Evolutionary conservation across 1,140 invertebrate genomes (phyloP), one percentile per base, ranked within the genome.

Genomic region (Drosophila athabasca): DNA sequence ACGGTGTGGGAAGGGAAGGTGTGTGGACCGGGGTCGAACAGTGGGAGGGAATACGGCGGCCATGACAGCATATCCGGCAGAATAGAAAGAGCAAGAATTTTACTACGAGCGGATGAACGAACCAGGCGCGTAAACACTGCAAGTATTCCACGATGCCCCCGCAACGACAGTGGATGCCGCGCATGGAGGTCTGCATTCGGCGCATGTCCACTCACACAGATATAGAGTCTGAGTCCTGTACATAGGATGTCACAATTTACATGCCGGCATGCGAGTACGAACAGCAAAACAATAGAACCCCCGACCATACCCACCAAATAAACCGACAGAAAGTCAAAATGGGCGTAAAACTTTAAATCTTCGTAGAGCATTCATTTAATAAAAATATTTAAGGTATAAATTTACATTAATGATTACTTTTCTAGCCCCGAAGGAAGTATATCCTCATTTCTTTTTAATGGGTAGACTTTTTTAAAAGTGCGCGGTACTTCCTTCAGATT

Each of bases 21-120:
- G 29, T 9, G 2, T 48, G 15, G 29, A 1, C 29, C 15, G 9
- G 26, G 55, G 24, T 31, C 9, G 26, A 2, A 45, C 11, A 24
- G n/a, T 29, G 22, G 29, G 39, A 22, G 41, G 15, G 35, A 49
- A 17, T 41, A 55, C 39, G 43, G 45, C 57, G 62, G 77, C 77
- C 62, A 80, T 81, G 73, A 46, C 67, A 68, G 72, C 62, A 57
- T 48, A 71, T 84, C 81, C 76, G 81, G 68, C 58, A 24, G 51
- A 67, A 77, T 49, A 61, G 52, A 64, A 62, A 62, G 48, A 54
- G 19, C 8, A 60, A 68, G 54, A 77, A 50, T 80, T 84, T 85
- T 85, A 85, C 81, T 85, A 84, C 62, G 53, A 76, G 80, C 11
- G 35, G 35, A 39, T 11, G 35, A 39, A 39, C 35, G 35, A 39